Conservation (phyloP, 1,140 invertebrate species). For the Pseudobourletiella spinata region DNA sequence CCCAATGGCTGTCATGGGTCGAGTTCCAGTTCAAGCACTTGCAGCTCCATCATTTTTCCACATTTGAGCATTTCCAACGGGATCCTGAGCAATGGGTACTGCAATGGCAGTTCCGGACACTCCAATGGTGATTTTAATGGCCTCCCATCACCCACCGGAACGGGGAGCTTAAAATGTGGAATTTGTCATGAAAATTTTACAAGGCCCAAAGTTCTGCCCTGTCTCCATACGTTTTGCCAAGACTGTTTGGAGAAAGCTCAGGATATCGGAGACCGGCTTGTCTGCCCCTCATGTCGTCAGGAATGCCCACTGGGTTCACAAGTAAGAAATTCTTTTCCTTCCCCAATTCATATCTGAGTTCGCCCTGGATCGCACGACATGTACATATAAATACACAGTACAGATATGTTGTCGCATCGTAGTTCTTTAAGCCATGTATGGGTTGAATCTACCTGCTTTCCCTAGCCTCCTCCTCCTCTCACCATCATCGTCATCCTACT, state of each 20-base stretch:
- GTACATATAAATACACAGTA: too few relatives aligned
- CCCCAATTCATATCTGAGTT: too few relatives aligned
- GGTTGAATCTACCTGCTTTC: too few relatives aligned
- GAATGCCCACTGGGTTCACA: conserved; percentile 54
- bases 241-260: conserved; percentile 63
- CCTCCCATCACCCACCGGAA: conserved; percentile 20
- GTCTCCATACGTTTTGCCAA: conserved; percentile 75
- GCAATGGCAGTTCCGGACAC: conserved; percentile 37
- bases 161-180: conserved; percentile 55
- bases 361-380: too few relatives aligned
- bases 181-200: conserved; percentile 69
- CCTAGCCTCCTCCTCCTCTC: too few relatives aligned
- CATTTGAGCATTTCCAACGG: conserved; percentile 54
- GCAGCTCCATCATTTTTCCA: conserved; percentile 55
- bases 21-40: conserved; percentile 48
- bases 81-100: conserved; percentile 27
- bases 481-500: too few relatives aligned
- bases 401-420: too few relatives aligned
- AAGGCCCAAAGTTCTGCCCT: conserved; percentile 62
- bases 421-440: too few relatives aligned
- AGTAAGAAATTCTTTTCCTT: conserved; percentile 19
- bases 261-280: conserved; percentile 65
- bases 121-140: conserved; percentile 38
- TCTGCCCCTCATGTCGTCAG: conserved; percentile 68
- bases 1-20: conserved; percentile 32